These are phyloP conservation scores for Rhodophaea formosa DNA, from an alignment of 2,888 invertebrate genomes.

Conservation along the genomic window DNA sequence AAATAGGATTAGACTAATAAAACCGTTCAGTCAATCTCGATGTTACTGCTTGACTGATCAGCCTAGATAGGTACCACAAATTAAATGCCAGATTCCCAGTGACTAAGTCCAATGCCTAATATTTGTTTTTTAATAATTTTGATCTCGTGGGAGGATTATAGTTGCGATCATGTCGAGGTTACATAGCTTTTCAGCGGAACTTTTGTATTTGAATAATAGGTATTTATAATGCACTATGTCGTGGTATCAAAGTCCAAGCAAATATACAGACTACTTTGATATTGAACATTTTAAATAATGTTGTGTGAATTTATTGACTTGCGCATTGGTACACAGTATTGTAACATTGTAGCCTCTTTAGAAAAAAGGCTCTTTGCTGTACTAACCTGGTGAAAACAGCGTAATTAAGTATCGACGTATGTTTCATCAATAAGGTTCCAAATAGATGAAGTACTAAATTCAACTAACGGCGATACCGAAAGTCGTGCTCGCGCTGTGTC, in stretches of 20 bases:
- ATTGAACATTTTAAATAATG: no score
- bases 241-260: no score
- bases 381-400: no score
- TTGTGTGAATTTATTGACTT: no score
- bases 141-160: slow-evolving; percentile 1
- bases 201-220: no score
- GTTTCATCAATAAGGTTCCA: neutral
- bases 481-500: slow-evolving; percentile 11
- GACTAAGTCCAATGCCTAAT: slow-evolving; percentile 43
- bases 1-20: slow-evolving; percentile 75
- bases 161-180: neutral
- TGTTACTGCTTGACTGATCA: slow-evolving; percentile 74
- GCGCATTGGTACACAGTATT: no score
- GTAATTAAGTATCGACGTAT: no score
- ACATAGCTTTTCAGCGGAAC: neutral
- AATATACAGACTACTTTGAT: no score
- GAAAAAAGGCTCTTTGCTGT: no score
- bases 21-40: slow-evolving; percentile 75
- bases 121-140: slow-evolving; percentile 23
- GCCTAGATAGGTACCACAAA: slow-evolving; percentile 60
- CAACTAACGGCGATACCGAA: neutral
- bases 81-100: slow-evolving; percentile 80
- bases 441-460: neutral
- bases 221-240: no score
- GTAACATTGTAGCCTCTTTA: no score